Evolutionary conservation across 2,797 vertebrate genomes (phyloP).

Genomic region (Anniella stebbinsi): DNA sequence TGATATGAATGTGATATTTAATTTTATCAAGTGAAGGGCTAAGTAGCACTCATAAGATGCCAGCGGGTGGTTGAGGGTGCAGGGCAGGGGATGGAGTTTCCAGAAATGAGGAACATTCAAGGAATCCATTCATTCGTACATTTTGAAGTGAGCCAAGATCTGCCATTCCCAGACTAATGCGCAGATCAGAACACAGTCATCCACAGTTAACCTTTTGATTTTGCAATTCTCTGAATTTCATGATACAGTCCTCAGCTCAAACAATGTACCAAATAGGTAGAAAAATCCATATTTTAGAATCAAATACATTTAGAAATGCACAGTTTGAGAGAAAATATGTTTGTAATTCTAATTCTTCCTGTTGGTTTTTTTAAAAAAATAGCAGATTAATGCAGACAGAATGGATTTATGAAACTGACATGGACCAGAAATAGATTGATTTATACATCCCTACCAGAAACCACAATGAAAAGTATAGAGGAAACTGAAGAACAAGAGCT

Average conservation of each 20-base stretch:
- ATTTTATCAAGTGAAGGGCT: not conserved
- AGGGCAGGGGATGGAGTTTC: not conserved
- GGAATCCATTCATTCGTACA: not conserved
- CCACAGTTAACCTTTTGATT: not conserved
- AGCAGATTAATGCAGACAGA: not conserved
- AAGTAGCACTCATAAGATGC: not conserved
- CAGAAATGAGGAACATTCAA: not conserved
- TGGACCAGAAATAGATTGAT: not conserved
- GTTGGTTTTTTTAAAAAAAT: not conserved
- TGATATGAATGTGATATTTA: not conserved
- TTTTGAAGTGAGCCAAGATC: not conserved
- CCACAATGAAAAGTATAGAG: not conserved
- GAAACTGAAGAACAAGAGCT: not conserved
- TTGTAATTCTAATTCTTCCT: not conserved
- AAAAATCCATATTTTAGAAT: not conserved
- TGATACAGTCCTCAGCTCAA: not conserved
- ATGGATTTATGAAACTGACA: not conserved
- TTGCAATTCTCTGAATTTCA: not conserved
- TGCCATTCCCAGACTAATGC: not conserved
- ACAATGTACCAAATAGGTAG: not conserved
- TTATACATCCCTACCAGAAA: not conserved
- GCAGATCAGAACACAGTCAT: not conserved
- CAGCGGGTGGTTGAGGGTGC: too few species aligned
- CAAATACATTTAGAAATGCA: not conserved
- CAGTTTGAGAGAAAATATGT: not conserved